Evolutionary conservation across 2,888 invertebrate species (phyloP), one percentile per base, ranked within the genome.

Genomic region (Cremastobaeus sp.): DNA sequence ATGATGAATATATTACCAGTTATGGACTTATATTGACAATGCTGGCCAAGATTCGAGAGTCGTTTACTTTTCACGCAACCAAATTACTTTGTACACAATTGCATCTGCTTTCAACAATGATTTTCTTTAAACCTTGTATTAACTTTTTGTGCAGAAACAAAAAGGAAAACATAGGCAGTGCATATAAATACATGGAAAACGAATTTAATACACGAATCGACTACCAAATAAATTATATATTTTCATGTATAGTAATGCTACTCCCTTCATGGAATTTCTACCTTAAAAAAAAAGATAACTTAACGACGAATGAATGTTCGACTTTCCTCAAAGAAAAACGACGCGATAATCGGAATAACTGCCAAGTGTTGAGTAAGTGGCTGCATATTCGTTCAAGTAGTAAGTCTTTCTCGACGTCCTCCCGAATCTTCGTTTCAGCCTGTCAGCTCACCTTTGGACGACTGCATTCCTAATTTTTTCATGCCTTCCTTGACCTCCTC

Each of bases 401-500:
- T 20, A 18, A 32, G 3, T 41, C 25, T 14, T 48, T 14, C 17
- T n/a, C 8, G 17, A 65, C 17, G 34, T 50, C 39, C 25, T 66
- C 66, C 47, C 65, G 66, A 66, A 66, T 59, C 72, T 66, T 65
- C 41, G n/a, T 39, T 39, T 43, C 60, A 62, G 57, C 62, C 37
- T 57, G 66, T 68, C 60, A 66, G 90, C 90, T 90, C 86, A 89
- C 90, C 90, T 88, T 89, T 88, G 57, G 88, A 86, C 59, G 91
- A 89, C 82, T 90, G 90, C 84, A 92, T 90, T 78, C 92, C 92
- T 77, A 94, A 89, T 87, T 92, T 92, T 88, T 92, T 91, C 92
- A 94, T 93, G 82, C 93, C 93, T 84, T 93, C 92, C 83, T 92
- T 91, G 74, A 93, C 93, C 88, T 94, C 93, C 83, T 92, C 92